Base-by-base conservation (phyloP, 2,797 vertebrate species). In the Tangara arthus region DNA sequence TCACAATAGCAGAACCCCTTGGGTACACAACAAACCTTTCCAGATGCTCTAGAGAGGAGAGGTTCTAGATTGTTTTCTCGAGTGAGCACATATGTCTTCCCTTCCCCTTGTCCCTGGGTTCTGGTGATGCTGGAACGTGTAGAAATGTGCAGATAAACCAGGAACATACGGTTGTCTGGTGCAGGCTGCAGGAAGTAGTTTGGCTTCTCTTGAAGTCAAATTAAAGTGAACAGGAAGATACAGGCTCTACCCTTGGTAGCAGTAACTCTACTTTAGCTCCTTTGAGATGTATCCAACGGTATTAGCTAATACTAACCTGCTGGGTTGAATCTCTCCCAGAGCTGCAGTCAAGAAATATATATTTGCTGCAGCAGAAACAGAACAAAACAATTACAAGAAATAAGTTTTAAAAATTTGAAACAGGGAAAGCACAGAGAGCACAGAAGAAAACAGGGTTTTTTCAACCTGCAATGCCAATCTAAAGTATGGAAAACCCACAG, bases 241-340 rank as follows among this genome's bases (percentile, higher is more conserved):
- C 16, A 76, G 78, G 32, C 49, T 89, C 72, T 95, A 63, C 68
- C 41, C 90, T 44, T 71, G 80, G 59, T 32, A 95, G 72, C 59
- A 4, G 1, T 77, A 77, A 66, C 15, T 72, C 30, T 30, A 15
- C 19, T 84, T 86, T 56, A 53, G 39, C 59, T 93, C 80, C 42
- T 92, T 52, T 60, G 92, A 85, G 92, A 76, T 72, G 18, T 57
- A 73, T 87, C 53, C 63, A 76, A 4, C 32, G 24, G 79, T 94
- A 93, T 90, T 89, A 90, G 50, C 21, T 93, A 66, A 55, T 55
- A 47, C 59, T 75, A 90, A 94, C 93, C 93, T 87, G 82, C 70
- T 79, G 63, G 21, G 78, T n/a, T 91, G 39, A 95, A 96, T 82
- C 18, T 94, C 57, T 93, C 94, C 94, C 95, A 63, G 44, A 82